Base-by-base conservation (phyloP, 2,888 invertebrate genomes). In the Aricia artaxerxes region DNA sequence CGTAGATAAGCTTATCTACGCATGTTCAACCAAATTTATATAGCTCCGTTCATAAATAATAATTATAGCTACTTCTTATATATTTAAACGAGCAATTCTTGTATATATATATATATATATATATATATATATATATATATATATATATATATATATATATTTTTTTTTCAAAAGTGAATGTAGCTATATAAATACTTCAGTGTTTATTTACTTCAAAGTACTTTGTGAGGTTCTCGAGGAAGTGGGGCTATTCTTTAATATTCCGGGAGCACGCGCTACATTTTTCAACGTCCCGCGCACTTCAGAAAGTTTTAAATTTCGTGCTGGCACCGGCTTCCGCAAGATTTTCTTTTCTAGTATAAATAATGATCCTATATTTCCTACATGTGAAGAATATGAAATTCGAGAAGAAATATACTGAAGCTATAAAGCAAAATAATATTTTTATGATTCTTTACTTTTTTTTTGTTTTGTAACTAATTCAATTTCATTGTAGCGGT, bases 331-430 rank as follows among this genome's bases (percentile, higher is more conserved):
- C 13, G 35, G 69, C 35, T 35, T 5, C 0, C 31, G 16, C 5
- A 69, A 69, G 13, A 69, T 69, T 69, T 69, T 69, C 69, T 35
- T 35, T 64, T 64, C 64, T 31, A 31, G 64, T 31, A 64, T 64
- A 64, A 64, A 64, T 64, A 64, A 64, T 64, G 64, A 35, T 69
- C 35, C 13, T 35, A 69, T 38, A 38, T 16, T 38, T 69, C 35
- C 69, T 38, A 69, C 69, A 69, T 69, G 35, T 13, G 69, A 69
- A 38, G 69, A 69, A 69, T 69, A 69, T 35, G 31, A 24, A 24
- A 64, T 31, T 6, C 2, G 2, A 61, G 61, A 24, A 0, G 24
- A 24, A 24, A 24, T 24, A 24, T 24, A 24, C 24, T 24, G 24
- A 24, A 24, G 24, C 24, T 24, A 24, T 24, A 24, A 24, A 24